These are phyloP conservation scores for Musca vetustissima DNA, from an alignment of 1,140 invertebrate genomes.

Conservation along the genomic window DNA sequence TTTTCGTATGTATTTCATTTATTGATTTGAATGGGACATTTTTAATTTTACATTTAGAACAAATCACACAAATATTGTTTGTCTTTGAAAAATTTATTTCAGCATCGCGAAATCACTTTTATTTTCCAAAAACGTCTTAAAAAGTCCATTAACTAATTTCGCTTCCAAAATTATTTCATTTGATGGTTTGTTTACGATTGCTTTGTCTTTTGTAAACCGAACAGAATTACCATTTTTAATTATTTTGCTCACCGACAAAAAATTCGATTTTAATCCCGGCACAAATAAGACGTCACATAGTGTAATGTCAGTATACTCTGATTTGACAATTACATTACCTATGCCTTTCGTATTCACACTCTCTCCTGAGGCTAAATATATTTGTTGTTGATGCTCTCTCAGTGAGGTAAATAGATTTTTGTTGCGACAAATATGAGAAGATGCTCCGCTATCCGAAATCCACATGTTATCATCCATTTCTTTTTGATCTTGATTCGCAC, in stretches of 20 bases:
- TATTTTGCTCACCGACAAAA: slow-evolving; percentile 14
- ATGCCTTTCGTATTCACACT: background rate
- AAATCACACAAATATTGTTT: background rate
- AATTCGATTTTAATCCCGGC: slow-evolving; percentile 2
- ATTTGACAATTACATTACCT: slow-evolving; percentile 6
- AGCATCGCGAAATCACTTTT: background rate
- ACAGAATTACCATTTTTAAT: background rate
- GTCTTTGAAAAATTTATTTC: background rate
- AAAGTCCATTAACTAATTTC: background rate
- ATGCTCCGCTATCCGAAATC: slow-evolving; percentile 25
- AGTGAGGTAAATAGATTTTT: background rate
- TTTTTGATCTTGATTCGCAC: background rate
- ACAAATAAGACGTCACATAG: slow-evolving; percentile 8
- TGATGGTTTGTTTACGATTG: background rate
- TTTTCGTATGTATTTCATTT: background rate
- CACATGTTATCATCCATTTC: background rate
- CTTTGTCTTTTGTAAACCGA: background rate
- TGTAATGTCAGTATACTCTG: slow-evolving; percentile 4
- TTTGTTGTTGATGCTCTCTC: background rate
- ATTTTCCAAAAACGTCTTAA: background rate
- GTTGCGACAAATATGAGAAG: slow-evolving; percentile 8
- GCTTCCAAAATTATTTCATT: background rate
- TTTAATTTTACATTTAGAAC: background rate
- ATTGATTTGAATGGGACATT: background rate
- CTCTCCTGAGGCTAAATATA: slow-evolving; percentile 18